Conservation (phyloP, 2,797 vertebrate genomes). For the Helostoma temminkii region DNA sequence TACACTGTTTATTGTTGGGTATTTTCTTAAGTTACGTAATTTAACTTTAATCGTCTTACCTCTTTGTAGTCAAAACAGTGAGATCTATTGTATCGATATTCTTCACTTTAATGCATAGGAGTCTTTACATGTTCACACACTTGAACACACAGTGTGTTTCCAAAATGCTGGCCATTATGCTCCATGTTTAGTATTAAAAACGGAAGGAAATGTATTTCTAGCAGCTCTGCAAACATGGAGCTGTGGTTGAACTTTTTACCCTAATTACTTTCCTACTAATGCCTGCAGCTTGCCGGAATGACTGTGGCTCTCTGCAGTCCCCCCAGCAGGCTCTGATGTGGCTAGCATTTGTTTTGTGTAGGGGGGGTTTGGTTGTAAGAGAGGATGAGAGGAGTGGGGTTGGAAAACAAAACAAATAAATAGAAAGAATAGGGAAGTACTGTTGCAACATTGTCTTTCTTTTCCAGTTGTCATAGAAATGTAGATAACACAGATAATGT, state of each 20-base stretch:
- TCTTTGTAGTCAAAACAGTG: constrained; percentile 1
- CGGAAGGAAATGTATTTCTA: constrained; percentile 91
- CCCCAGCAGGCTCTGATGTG: constrained; percentile 93
- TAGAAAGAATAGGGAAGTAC: constrained; percentile 6
- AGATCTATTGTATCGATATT: constrained; percentile 18
- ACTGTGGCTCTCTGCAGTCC: constrained; percentile 91
- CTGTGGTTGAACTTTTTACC: constrained; percentile 98
- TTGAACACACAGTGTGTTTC: constrained; percentile 81
- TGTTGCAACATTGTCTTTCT: constrained; percentile 80
- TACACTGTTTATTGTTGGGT: constrained; percentile 12
- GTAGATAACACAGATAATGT: not conserved
- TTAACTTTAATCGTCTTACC: not conserved
- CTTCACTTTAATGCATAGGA: constrained; percentile 72
- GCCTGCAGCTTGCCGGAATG: constrained; percentile 93
- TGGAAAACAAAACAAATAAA: constrained; percentile 43
- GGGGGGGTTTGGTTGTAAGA: constrained; percentile 77
- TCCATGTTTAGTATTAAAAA: constrained; percentile 85
- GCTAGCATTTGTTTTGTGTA: constrained; percentile 91
- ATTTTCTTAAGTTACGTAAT: not conserved
- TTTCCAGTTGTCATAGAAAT: constrained; percentile 14
- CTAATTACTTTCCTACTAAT: constrained; percentile 95
- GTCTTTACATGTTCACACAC: constrained; percentile 48
- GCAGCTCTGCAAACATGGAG: constrained; percentile 87
- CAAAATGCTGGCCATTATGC: constrained; percentile 84
- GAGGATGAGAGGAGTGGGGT: constrained; percentile 27